These are phyloP conservation scores for Bemisia tabaci DNA, from an alignment of 1,140 invertebrate species.

Conservation along the genomic window DNA sequence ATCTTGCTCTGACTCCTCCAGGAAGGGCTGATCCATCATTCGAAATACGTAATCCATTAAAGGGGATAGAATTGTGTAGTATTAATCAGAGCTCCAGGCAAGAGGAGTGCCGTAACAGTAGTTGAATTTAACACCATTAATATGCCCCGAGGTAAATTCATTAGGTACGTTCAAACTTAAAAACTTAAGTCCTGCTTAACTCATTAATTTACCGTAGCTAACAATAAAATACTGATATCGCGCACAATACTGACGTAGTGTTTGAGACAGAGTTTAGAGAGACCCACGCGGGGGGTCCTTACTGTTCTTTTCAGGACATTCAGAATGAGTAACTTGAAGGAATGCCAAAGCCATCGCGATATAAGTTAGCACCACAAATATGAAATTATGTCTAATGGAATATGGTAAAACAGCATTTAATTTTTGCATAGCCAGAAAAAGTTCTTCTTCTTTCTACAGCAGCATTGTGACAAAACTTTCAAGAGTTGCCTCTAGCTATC, in stretches of 20 bases:
- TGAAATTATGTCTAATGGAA: background rate
- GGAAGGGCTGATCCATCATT: slow-evolving; percentile 13
- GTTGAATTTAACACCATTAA: background rate
- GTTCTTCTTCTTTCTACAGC: background rate
- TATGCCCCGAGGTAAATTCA: slow-evolving; percentile 4
- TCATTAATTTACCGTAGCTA: background rate
- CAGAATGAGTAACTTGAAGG: slow-evolving; percentile 22
- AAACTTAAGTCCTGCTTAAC: background rate
- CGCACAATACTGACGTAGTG: background rate
- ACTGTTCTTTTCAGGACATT: slow-evolving; percentile 23
- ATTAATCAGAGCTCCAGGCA: background rate
- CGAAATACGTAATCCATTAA: slow-evolving; percentile 13
- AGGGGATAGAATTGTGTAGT: background rate
- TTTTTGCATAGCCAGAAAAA: background rate
- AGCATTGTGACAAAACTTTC: background rate
- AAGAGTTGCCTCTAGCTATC: background rate
- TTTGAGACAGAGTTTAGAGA: background rate
- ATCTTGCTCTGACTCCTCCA: slow-evolving; percentile 7
- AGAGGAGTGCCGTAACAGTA: slow-evolving; percentile 1
- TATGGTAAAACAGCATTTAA: background rate
- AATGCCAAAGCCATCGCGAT: slow-evolving; percentile 17
- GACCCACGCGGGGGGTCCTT: slow-evolving; percentile 20
- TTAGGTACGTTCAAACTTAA: slow-evolving; percentile 2
- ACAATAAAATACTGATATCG: slow-evolving; percentile 4
- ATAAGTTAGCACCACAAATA: background rate